Evolutionary conservation across 1,140 invertebrate genomes (phyloP), one percentile per base, ranked within the genome.

Genomic region (Eupristina koningsbergeri): DNA sequence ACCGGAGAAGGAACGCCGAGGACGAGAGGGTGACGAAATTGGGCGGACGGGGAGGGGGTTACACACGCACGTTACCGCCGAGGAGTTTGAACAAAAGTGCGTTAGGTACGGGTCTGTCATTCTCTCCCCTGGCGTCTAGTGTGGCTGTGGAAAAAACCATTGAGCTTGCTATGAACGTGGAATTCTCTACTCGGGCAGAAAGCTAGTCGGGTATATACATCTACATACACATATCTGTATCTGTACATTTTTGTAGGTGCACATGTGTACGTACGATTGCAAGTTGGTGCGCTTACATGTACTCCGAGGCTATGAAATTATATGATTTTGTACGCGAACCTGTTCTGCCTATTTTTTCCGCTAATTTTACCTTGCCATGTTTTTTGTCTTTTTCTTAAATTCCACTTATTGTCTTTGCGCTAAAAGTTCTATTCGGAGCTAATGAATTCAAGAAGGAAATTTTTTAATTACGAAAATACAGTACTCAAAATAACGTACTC

Each of bases 91-190:
- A 36, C 36, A n/a, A 36, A 41, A 71, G 36, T 71, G 36, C 41
- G 36, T 69, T 71, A n/a, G 36, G 36, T 71, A 41, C 67, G 36
- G 67, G 36, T 71, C 67, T 26, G 36, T 41, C 36, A n/a, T 41
- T 71, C 36, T 69, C 34, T 39, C 39, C 67, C 67, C 67, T 41
- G 26, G 26, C 36, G 26, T 41, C 36, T 71, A 71, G 36, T n/a
- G 39, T n/a, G 22, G 22, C 3, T 71, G 50, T 50, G 73, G 73
- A 75, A 75, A 75, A 75, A 75, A 75, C 45, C 73, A 75, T 75
- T 26, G n/a, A 39, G 29, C 22, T 75, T 34, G 13, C 45, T 75
- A n/a, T 15, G 41, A 75, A 47, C 73, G 73, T 34, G 41, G 73
- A 50, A 29, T 50, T 50, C 29, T 75, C 31, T 75, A 22, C 29